Evolutionary conservation across 2,797 vertebrate species (phyloP), one percentile per base, ranked within the genome.

Genomic region (Crotalus adamanteus): DNA sequence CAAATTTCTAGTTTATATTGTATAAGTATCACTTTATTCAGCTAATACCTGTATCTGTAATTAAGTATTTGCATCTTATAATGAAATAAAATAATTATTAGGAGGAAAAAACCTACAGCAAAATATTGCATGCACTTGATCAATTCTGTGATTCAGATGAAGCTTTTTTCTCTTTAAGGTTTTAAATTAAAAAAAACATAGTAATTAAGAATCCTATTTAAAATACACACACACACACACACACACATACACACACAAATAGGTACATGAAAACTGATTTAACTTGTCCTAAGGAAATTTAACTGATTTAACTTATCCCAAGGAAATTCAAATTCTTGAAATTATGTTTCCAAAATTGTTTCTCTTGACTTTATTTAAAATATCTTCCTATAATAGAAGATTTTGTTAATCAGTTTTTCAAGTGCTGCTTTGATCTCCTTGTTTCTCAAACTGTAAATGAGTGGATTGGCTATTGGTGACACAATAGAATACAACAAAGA

Each of bases 371-470:
- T 69, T 90, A 53, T 69, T 55, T 11, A 51, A 53, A 56, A 51
- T 2, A 89, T 16, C 1, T 89, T 9, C 25, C 16, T 3, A 11
- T 26, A 31, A 31, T 31, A 73, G 12, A 90, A 22, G 1, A 69
- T 20, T 90, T 55, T 90, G 42, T 22, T 89, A 2, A 89, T 55
- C 47, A 73, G 22, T 69, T 73, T 73, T 25, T 6, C n/a, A 90
- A 93, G 89, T 13, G 93, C 89, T 47, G 22, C 55, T 26, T 51
- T 88, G 11, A 94, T 83, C 6, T 93, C 92, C 88, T 94, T 94
- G 56, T 94, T 94, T 83, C 92, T 93, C 28, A 94, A 86, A 25
- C 93, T 94, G 47, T 94, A 94, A 28, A 94, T 92, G n/a, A 94
- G 3, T 11, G 91, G 94, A 63, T 94, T 94, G 59, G 91, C 53